These are phyloP conservation scores for Metaphire vulgaris DNA, from an alignment of 1,140 invertebrate species.

Conservation along the genomic window DNA sequence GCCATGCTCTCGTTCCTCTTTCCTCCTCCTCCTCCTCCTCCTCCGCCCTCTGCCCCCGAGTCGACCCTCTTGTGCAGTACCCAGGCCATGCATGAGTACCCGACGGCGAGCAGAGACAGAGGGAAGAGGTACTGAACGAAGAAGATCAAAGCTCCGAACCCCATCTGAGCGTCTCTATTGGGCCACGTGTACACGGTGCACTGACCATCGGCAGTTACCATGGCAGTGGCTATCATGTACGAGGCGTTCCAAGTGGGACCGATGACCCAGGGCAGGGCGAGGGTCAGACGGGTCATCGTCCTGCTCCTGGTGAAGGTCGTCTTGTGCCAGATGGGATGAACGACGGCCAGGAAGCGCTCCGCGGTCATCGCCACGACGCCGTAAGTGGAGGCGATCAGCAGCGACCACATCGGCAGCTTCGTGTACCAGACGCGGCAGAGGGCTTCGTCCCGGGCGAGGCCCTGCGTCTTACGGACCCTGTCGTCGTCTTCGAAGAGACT, in stretches of 20 bases:
- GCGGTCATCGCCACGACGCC: constrained; percentile 4
- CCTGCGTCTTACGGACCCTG: not conserved
- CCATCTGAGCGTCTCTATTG: not conserved
- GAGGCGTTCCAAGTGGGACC: constrained; percentile 4
- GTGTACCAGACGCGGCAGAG: constrained; percentile 18
- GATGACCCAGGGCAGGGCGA: too few relatives aligned
- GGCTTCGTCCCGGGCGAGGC: not conserved
- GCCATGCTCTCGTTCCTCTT: not conserved
- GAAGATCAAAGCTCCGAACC: constrained; percentile 5
- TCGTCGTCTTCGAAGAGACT: not conserved
- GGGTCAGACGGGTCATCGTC: too few relatives aligned
- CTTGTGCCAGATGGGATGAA: constrained; percentile 20
- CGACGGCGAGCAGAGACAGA: not conserved
- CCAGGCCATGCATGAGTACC: constrained; percentile 14
- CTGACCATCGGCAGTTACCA: not conserved
- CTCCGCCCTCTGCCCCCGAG: too few relatives aligned
- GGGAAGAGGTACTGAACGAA: constrained; percentile 19
- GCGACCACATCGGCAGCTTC: constrained; percentile 7
- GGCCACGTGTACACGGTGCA: not conserved
- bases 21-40: too few relatives aligned
- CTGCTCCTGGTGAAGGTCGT: not conserved
- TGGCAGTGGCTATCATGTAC: not conserved
- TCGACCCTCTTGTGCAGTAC: too few relatives aligned
- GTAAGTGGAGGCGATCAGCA: constrained; percentile 23
- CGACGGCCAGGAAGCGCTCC: constrained; percentile 18